These are phyloP conservation scores for Araneus ventricosus DNA, from an alignment of 1,140 invertebrate species.

Conservation along the genomic window DNA sequence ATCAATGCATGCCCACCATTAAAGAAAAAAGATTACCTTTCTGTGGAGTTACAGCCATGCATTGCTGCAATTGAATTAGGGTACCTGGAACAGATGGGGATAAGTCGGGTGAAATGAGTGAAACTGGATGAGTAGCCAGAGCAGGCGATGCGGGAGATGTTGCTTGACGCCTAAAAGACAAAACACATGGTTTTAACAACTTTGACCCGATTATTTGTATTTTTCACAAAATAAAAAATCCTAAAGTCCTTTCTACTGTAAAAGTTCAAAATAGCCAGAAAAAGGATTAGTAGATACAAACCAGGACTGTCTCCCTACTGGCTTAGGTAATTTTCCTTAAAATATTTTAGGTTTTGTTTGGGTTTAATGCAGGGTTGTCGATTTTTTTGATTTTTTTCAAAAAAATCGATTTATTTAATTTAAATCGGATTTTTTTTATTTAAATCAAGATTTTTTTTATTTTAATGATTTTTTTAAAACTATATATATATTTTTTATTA, in stretches of 20 bases:
- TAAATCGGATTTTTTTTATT: too few species aligned
- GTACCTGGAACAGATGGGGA: conserved; percentile 49
- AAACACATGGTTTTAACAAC: neutral
- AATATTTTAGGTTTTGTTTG: too few species aligned
- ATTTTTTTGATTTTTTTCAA: too few species aligned
- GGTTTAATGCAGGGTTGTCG: too few species aligned
- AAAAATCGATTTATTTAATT: too few species aligned
- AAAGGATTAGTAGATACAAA: too few species aligned
- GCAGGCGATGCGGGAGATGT: conserved; percentile 67
- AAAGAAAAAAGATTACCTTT: conserved; percentile 48
- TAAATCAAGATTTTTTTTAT: too few species aligned
- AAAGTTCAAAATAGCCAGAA: too few species aligned
- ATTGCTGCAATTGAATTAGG: conserved; percentile 62
- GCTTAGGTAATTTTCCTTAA: neutral
- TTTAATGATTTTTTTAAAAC: too few species aligned
- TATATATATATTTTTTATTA: too few species aligned
- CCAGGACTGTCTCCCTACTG: too few species aligned
- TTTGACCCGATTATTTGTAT: neutral
- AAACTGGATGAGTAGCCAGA: conserved; percentile 46
- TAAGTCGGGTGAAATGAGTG: conserved; percentile 58
- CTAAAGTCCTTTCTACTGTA: neutral
- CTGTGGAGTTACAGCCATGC: conserved; percentile 54
- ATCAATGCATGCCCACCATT: neutral
- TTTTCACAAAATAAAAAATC: neutral
- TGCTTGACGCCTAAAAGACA: conserved; percentile 55